These are phyloP conservation scores for Hydraecia micacea DNA, from an alignment of 2,888 invertebrate species.

Conservation along the genomic window DNA sequence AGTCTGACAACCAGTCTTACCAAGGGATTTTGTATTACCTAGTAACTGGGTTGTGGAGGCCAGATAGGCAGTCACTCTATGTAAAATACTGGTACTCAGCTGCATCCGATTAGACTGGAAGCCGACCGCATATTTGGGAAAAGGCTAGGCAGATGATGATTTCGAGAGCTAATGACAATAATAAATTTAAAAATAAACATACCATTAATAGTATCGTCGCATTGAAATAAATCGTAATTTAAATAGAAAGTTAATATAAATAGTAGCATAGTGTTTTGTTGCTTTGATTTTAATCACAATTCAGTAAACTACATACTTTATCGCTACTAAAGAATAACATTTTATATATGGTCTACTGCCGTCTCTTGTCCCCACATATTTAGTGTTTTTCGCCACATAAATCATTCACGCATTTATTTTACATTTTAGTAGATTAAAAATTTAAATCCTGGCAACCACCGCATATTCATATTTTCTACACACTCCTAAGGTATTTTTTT, in stretches of 20 bases:
- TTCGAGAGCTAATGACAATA: not conserved
- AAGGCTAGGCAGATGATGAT: no score
- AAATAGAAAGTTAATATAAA: slow-evolving; percentile 10
- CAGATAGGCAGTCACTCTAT: no score
- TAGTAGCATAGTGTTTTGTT: slow-evolving; percentile 4
- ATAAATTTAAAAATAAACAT: not conserved
- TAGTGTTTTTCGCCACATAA: not conserved
- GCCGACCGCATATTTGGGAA: no score
- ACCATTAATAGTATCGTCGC: not conserved
- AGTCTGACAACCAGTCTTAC: no score
- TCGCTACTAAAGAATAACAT: not conserved
- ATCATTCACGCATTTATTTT: not conserved
- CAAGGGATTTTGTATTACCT: no score
- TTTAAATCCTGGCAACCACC: not conserved
- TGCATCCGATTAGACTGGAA: no score
- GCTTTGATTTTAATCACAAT: not conserved
- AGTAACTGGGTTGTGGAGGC: no score
- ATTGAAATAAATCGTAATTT: not conserved
- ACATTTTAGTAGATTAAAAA: not conserved
- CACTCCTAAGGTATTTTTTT: not conserved
- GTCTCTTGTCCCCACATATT: not conserved
- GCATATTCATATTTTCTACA: not conserved
- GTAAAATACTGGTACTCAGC: no score
- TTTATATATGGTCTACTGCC: not conserved
- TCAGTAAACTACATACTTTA: not conserved